Percentiles rank a stretch among this genome's conserved stretches.
phyloP scores from a whole-genome alignment of 2,888 invertebrate genomes.

The Chymomyza caudatula region DNA sequence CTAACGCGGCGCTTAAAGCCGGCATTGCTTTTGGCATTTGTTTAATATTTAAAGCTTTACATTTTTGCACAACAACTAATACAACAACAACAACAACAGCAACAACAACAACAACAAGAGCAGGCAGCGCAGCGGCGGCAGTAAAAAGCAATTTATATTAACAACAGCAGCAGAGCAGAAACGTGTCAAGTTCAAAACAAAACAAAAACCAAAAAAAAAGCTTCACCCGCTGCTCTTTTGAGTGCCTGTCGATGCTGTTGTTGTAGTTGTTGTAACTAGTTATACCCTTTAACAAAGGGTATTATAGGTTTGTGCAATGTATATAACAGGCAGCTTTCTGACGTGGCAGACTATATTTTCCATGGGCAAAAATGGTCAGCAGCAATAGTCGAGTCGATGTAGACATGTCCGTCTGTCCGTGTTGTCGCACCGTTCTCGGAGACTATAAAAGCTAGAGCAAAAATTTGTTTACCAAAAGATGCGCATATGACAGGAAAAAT shows the following conservation, averaged over 20 bases:
- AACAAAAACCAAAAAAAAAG: constrained; percentile 39
- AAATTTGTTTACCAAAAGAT: too few species aligned
- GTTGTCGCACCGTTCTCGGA: too few species aligned
- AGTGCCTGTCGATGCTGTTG: constrained; percentile 25
- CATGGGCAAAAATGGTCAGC: too few species aligned
- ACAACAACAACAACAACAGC: constrained; percentile 5
- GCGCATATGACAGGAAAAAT: too few species aligned
- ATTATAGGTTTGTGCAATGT: too few species aligned
- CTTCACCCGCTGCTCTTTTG: constrained; percentile 52
- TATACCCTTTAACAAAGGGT: too few species aligned
- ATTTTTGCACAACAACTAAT: constrained; percentile 57
- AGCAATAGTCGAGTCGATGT: too few species aligned
- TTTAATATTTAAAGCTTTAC: constrained; percentile 52
- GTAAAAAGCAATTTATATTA: constrained; percentile 26
- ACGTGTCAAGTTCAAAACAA: constrained; percentile 69
- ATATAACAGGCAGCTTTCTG: too few species aligned
- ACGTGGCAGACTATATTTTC: too few species aligned
- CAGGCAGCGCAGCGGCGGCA: neutral
- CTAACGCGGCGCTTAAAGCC: neutral
- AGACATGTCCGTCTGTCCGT: too few species aligned
- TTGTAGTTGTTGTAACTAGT: constrained; percentile 24
- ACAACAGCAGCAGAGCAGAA: constrained; percentile 34
- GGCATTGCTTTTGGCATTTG: constrained; percentile 13
- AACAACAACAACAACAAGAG: neutral
- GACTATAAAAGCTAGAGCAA: too few species aligned